Base-by-base conservation (phyloP, 2,113 vertebrate genomes). In the Desmodus rotundus region DNA sequence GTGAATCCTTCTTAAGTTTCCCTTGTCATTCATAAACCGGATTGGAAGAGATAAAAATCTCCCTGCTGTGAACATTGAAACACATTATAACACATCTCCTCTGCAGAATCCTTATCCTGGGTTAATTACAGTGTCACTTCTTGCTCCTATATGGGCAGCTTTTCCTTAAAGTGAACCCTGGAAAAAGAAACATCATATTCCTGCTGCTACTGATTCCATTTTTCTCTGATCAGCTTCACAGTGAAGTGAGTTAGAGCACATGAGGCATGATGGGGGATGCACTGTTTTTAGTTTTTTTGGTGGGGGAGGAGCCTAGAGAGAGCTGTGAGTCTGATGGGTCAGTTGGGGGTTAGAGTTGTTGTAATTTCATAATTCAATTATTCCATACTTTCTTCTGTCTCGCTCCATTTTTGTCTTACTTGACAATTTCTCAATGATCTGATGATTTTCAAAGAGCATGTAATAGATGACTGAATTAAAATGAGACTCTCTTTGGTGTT, bases 111-210 rank as follows among this genome's bases (percentile, higher is more conserved):
- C 81, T 96, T 97, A 94, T 85, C 91, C 77, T 86, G 96, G 94
- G 96, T 97, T 98, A 97, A 97, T 98, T 96, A 98, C 93, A 97
- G 97, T 33, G 24, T 97, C 97, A 95, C 95, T 94, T 93, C 91
- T 91, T 68, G 52, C 89, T 98, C 97, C 92, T 98, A 82, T 89
- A 74, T 73, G 81, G 89, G 97, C 90, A 97, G 93, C 96, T 97
- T 97, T 96, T 97, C 96, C 95, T 97, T 98, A 96, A 94, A 87
- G 96, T 94, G 97, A 97, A 89, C 76, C 80, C 77, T 91, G 90
- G 82, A 94, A 95, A 96, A 86, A 16, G 87, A 93, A 97, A 82
- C 33, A 76, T 94, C 65, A 92, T 92, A 96, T 96, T 92, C 80
- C 65, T 88, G 93, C 97, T 97, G 95, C 58, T 95, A 38, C 73